Evolutionary conservation across 1,140 invertebrate genomes (phyloP), one percentile per base, ranked within the genome.

Genomic region (Bursaphelenchus mucronatus): DNA sequence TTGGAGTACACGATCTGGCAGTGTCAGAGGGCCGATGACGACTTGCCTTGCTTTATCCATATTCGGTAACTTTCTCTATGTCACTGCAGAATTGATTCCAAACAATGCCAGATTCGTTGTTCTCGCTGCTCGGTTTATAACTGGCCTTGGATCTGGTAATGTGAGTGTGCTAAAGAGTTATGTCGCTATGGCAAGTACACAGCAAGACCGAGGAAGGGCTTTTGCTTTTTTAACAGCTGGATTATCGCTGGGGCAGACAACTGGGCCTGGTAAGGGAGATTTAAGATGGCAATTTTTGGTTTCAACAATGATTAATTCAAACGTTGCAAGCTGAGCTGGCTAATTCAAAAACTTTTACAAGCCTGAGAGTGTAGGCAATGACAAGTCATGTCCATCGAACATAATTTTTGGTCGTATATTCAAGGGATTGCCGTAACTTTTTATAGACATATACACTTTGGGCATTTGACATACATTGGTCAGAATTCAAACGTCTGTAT

Each of bases 141-240:
- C 64, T 44, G 73, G 73, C 8, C 30, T 50, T 68, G 68, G 75
- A 63, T 54, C 57, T 59, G 58, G 47, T 15, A 83, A 82, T 68
- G 74, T 79, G 30, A 78, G 81, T 10, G 75, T 83, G 0, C 78
- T 83, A 0, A 63, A 82, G 51, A 79, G 82, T 0, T 83, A 83
- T 65, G 73, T 80, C 0, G 74, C 83, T 11, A 78, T 75, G 3
- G 82, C 82, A 0, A 82, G 81, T 8, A 81, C 73, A 10, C 10
- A 79, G 8, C 67, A 66, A 39, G 82, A 84, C 54, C 70, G 82
- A 47, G 82, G 82, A 13, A 55, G 66, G 40, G 74, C 78, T 8
- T 81, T 84, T 68, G 79, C 82, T 3, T 82, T 79, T 58, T 71
- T 84, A 59, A 82, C 82, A 39, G 82, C 82, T 43, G 82, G 68